Evolutionary conservation across 2,888 invertebrate species (phyloP), one percentile per base, ranked within the genome.

Genomic region (Dolomedes plantarius): DNA sequence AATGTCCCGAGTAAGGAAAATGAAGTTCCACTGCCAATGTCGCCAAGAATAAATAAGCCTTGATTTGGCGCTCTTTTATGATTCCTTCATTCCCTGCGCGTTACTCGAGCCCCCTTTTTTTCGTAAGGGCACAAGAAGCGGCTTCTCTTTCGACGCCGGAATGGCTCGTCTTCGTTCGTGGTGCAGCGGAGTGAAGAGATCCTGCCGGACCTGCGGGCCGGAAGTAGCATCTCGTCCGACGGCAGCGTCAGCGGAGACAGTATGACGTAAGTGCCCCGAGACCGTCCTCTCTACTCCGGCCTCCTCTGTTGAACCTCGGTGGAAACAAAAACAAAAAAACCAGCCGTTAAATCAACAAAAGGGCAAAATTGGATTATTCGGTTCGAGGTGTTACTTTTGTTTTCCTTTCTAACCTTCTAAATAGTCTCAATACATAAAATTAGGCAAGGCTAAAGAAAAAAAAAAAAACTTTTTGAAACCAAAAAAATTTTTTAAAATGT

Each of bases 111-210:
- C 36, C 19, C 19, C n/a, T 36, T 67, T 67, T 31, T 19, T 32
- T 23, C 32, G n/a, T 31, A 76, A 88, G 88, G 88, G 76, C 86
- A 88, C 81, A 88, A 88, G 93, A 90, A 90, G 82, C 89, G 90
- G 73, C 88, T 90, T 85, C 90, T 90, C 74, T 90, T 91, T 88
- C 89, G 90, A 50, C 89, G 90, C 72, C 96, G 96, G 92, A 96
- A 97, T n/a, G 83, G 76, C 36, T 77, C 83, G 94, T 96, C 96
- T 93, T 97, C 97, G 92, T 97, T 97, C 94, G 97, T 97, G 93
- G 97, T 98, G 92, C 98, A 98, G 94, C 95, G 98, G 93, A 98
- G 98, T 92, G 98, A 98, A 93, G 98, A 98, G 93, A 96, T 98
- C 91, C 94, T 95, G 91, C 97, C 97, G 89, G 96, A 96, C 92